These are phyloP conservation scores for Gymnothorax reevesii DNA, from an alignment of 2,797 vertebrate species.

Conservation along the genomic window DNA sequence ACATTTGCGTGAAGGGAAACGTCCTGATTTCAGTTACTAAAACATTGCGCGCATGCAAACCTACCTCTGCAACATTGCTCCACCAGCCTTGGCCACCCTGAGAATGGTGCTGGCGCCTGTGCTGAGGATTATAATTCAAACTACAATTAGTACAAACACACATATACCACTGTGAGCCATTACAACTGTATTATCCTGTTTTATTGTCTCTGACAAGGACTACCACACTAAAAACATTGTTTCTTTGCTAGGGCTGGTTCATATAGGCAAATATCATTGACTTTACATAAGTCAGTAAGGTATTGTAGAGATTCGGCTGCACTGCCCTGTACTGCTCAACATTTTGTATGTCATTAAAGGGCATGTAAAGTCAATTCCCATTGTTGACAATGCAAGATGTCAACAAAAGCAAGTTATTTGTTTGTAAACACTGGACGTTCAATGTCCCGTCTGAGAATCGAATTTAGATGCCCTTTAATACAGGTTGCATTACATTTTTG, in stretches of 20 bases:
- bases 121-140: background rate
- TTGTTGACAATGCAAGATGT: too few relatives aligned
- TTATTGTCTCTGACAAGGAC: constrained; percentile 1
- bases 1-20: background rate
- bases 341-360: too few relatives aligned
- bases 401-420: too few relatives aligned
- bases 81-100: background rate
- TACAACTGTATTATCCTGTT: background rate
- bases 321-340: background rate
- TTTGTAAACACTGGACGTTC: too few relatives aligned
- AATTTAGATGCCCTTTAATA: too few relatives aligned
- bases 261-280: background rate
- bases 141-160: background rate
- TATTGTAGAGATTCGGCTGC: background rate
- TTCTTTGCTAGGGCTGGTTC: background rate
- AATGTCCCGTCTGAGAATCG: too few relatives aligned
- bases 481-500: background rate
- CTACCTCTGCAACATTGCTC: background rate
- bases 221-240: background rate
- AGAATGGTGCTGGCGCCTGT: background rate
- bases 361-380: too few relatives aligned
- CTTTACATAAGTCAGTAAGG: background rate
- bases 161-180: background rate
- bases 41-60: background rate
- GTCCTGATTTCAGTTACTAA: background rate